A percentile compares a stretch with the other conserved stretches of the same genome.
Evolutionary conservation across 2,113 vertebrate species (phyloP).

Genomic region (Muntiacus muntjak): DNA sequence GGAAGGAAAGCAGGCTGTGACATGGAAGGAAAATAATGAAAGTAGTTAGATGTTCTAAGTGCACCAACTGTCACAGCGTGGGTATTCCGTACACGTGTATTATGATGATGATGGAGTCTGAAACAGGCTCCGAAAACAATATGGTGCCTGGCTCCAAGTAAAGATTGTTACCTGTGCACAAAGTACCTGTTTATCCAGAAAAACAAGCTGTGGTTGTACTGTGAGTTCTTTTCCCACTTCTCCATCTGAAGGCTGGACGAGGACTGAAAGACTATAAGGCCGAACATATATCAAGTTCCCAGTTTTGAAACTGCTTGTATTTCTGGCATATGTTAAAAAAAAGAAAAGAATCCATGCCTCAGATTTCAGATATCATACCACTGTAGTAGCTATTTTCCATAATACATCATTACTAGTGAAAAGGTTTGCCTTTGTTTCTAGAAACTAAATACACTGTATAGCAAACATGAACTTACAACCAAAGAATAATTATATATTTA

Average conservation of each 20-base stretch:
- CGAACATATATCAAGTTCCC: constrained; percentile 67
- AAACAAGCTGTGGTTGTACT: constrained; percentile 76
- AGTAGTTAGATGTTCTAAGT: neutral
- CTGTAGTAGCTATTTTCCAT: neutral
- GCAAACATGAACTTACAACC: neutral
- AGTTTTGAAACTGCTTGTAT: constrained; percentile 61
- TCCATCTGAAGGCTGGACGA: constrained; percentile 80
- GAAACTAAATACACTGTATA: neutral
- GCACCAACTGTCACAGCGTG: neutral
- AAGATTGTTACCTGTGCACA: neutral
- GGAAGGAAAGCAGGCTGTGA: neutral
- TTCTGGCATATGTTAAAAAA: constrained; percentile 60
- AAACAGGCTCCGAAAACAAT: neutral
- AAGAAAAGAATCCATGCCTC: neutral
- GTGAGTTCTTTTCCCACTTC: constrained; percentile 75
- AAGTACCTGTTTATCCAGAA: constrained; percentile 81
- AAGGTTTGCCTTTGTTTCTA: neutral
- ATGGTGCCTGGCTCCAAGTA: neutral
- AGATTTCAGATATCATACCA: neutral
- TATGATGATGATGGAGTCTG: neutral
- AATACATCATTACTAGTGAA: neutral
- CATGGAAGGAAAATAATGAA: neutral
- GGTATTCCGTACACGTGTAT: neutral
- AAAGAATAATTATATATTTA: neutral
- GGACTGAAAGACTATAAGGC: constrained; percentile 74